Conservation (phyloP, 2,113 vertebrate genomes). For the Hypomesus transpacificus region DNA sequence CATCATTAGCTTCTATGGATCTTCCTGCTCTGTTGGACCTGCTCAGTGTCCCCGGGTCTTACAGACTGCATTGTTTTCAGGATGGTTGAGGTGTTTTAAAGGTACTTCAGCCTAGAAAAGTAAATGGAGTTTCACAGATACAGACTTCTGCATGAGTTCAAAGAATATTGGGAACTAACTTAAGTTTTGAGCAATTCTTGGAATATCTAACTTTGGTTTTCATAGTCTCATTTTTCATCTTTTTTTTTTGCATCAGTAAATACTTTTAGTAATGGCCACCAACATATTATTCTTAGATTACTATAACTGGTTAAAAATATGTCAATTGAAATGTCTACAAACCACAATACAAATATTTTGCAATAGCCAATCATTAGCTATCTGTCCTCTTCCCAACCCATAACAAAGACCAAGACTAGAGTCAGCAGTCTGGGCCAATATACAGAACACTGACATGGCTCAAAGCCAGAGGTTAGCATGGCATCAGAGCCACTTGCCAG, state of each 20-base stretch:
- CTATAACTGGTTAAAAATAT: no score
- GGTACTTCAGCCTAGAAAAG: slow-evolving; percentile 1
- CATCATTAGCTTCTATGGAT: slow-evolving; percentile 70
- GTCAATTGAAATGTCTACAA: no score
- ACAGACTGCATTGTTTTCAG: slow-evolving; percentile 16
- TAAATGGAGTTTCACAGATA: slow-evolving; percentile 16
- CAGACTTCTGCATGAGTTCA: slow-evolving; percentile 27
- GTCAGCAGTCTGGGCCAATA: slow-evolving; percentile 6
- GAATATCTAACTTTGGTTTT: no score
- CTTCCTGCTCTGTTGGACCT: slow-evolving; percentile 29
- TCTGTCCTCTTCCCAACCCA: slow-evolving; percentile 26
- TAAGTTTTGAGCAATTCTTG: no score
- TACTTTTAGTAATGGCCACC: no score
- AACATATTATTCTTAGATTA: no score
- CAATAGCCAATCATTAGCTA: slow-evolving; percentile 19
- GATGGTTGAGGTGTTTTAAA: slow-evolving; percentile 11
- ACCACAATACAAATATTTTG: not conserved
- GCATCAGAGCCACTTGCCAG: slow-evolving; percentile 17
- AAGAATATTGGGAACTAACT: slow-evolving; percentile 1
- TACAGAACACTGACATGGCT: slow-evolving; percentile 23
- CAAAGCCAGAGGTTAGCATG: slow-evolving; percentile 29
- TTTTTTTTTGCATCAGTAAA: no score
- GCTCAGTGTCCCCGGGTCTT: slow-evolving; percentile 42
- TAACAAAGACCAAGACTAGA: slow-evolving; percentile 17
- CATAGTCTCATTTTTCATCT: no score